Evolutionary conservation across 2,888 invertebrate genomes (phyloP).

Genomic region (Noctua pronuba): DNA sequence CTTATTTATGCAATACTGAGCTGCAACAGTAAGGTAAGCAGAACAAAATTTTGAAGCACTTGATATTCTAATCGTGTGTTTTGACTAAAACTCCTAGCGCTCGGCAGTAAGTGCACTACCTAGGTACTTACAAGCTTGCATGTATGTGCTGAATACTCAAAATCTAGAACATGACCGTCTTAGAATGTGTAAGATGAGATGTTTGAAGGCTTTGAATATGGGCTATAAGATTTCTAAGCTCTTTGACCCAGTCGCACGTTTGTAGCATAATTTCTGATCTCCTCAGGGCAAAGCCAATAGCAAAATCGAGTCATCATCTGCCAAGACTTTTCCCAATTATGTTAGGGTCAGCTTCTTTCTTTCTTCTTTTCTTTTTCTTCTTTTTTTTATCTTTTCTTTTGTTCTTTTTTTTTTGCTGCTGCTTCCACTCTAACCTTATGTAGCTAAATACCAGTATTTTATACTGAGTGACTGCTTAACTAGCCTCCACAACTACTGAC

Average conservation of each 20-base stretch:
- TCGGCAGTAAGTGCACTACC: conserved; percentile 40
- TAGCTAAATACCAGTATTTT: background rate
- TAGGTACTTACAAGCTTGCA: conserved; percentile 36
- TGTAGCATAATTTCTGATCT: background rate
- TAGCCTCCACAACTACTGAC: background rate
- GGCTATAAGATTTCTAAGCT: background rate
- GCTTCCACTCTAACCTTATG: background rate
- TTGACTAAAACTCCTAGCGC: conserved; percentile 50
- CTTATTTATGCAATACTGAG: background rate
- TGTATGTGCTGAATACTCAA: conserved; percentile 47
- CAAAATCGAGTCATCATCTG: background rate
- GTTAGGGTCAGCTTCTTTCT: background rate
- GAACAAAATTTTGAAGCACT: conserved; percentile 33
- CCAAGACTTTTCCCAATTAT: background rate
- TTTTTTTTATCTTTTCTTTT: no score
- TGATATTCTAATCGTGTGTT: conserved; percentile 54
- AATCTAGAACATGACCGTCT: conserved; percentile 21
- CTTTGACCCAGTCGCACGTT: background rate
- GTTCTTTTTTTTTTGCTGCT: no score
- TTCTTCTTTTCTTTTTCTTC: no score
- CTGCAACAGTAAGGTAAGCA: background rate
- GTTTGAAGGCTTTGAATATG: background rate
- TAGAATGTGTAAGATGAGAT: conserved; percentile 12
- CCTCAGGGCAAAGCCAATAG: background rate
- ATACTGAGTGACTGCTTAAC: background rate